phyloP scores from a whole-genome alignment of 2,113 vertebrate genomes.

The Cochlearius cochlearius region DNA sequence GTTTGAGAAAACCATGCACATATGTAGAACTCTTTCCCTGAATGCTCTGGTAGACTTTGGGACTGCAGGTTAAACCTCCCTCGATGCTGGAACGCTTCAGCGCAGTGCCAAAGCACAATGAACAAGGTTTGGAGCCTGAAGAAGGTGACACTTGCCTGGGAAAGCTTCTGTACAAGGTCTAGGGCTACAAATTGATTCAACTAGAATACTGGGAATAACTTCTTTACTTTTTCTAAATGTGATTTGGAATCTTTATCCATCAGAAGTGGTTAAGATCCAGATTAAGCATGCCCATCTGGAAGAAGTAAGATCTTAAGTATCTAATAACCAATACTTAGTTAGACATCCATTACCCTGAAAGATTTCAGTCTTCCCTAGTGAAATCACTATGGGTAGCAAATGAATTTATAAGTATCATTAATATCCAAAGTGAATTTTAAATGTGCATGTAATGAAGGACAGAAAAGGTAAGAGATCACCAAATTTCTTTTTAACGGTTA shows the following conservation, averaged over 20 bases:
- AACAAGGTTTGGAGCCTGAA: not conserved
- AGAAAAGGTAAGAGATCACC: conserved; percentile 23
- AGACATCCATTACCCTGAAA: conserved; percentile 16
- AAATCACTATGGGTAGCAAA: conserved; percentile 22
- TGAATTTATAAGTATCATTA: conserved; percentile 46
- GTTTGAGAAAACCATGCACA: not conserved
- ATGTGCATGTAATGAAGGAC: conserved; percentile 2
- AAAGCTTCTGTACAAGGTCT: not conserved
- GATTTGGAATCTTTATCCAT: not conserved
- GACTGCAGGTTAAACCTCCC: not conserved
- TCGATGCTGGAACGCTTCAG: not conserved
- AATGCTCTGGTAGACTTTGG: not conserved
- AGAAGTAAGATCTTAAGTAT: not conserved
- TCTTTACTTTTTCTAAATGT: not conserved
- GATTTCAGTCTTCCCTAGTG: not conserved
- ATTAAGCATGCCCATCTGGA: not conserved
- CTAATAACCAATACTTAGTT: conserved; percentile 35
- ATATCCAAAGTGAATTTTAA: conserved; percentile 42
- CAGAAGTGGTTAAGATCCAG: not conserved
- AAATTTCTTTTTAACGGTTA: conserved; percentile 28
- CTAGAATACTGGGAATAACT: not conserved
- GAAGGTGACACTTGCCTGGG: not conserved
- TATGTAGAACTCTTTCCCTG: not conserved
- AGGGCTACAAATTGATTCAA: not conserved
- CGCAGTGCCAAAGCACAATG: not conserved